These are phyloP conservation scores for Heliconius hewitsoni DNA, from an alignment of 1,140 invertebrate genomes.

Conservation along the genomic window DNA sequence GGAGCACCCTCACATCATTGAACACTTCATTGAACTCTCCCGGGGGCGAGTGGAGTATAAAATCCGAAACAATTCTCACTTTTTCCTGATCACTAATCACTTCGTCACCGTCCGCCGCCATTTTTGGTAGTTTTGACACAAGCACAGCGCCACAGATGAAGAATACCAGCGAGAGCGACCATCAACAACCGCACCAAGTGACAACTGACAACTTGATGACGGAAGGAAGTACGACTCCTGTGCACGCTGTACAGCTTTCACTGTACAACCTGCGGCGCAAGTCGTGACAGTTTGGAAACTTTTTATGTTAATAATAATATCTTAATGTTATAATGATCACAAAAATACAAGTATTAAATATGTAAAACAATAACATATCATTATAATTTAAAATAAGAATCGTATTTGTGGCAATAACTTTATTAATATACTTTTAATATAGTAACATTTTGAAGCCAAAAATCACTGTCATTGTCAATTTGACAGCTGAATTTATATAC, in stretches of 20 bases:
- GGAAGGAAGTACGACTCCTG: slow-evolving; percentile 19
- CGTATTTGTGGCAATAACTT: neutral
- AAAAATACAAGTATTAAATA: neutral
- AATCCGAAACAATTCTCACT: slow-evolving; percentile 98
- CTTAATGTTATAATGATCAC: neutral
- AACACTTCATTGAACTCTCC: slow-evolving; percentile 99
- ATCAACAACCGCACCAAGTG: slow-evolving; percentile 33
- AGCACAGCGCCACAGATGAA: slow-evolving; percentile 39
- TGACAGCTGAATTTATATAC: neutral
- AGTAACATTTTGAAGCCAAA: neutral
- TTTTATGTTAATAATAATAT: neutral
- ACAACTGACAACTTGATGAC: slow-evolving; percentile 36
- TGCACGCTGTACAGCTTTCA: neutral
- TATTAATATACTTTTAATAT: neutral
- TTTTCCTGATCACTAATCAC: slow-evolving; percentile 93
- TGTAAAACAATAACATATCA: neutral
- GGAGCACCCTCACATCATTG: slow-evolving; percentile 97
- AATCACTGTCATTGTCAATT: neutral
- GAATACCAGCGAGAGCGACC: slow-evolving; percentile 36
- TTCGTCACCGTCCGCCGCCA: slow-evolving; percentile 86
- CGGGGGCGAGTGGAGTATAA: slow-evolving; percentile 98
- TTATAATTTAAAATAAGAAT: neutral
- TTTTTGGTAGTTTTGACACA: slow-evolving; percentile 82
- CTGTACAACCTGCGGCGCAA: neutral
- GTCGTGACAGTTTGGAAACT: neutral